Evolutionary conservation across 2,888 invertebrate species (phyloP), one percentile per base, ranked within the genome.

Genomic region (Tachina lurida): DNA sequence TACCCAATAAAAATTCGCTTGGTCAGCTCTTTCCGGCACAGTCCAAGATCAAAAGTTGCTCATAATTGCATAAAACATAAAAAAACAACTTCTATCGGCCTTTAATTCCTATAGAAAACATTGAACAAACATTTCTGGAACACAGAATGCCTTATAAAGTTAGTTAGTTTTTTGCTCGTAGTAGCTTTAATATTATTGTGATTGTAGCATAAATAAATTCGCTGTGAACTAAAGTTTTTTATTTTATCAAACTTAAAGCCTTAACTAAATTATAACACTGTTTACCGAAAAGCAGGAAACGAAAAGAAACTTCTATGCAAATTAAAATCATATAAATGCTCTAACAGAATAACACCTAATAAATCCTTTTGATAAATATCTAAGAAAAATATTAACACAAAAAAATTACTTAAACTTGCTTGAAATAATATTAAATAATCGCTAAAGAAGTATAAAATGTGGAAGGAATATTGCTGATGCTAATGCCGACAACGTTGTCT

Each of bases 301-400:
- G 7, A 31, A 22, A 62, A 47, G 17, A 60, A 54, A 67, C 41
- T 13, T 12, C 22, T 43, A 60, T 49, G 47, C 39, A 49, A 49
- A 19, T 15, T 13, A 63, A 68, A 74, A 52, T 56, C 56, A 13
- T 65, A 45, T 54, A 78, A 41, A 83, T 52, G 60, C 68, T 68
- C 76, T 76, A 60, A 73, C 84, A 76, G 84, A 80, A 84, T 76
- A 84, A 84, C 84, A 84, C 84, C 80, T 80, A 84, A 84, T 80
- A 84, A 84, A 84, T 84, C 80, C 80, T 80, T 84, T 84, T 80
- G 84, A 84, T 84, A 84, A 84, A 80, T 80, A 84, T 84, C 84
- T 76, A 80, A 70, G 52, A 13, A 84, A 75, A 84, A 84, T 80
- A 84, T 84, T 80, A 75, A 80, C 80, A 84, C 80, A 80, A 71